Evolutionary conservation across 1,140 invertebrate genomes (phyloP).

Genomic region (Aphelenchoides fujianensis): DNA sequence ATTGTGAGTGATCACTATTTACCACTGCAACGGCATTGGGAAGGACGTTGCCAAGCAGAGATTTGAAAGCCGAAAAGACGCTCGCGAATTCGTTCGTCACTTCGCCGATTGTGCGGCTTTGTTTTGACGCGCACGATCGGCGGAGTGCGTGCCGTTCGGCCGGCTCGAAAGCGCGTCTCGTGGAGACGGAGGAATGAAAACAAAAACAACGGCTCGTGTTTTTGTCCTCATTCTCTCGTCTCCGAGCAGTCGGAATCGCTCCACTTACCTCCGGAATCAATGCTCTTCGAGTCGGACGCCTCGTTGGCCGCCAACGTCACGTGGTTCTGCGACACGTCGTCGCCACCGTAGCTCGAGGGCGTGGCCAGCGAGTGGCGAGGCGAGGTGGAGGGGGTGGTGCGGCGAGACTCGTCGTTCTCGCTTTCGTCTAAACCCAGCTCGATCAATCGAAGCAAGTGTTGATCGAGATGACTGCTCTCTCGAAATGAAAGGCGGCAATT

Average conservation of each 20-base stretch:
- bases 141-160: neutral
- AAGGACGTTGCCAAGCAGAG: conserved; percentile 13
- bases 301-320: conserved; percentile 24
- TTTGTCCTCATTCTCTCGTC: neutral
- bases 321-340: conserved; percentile 46
- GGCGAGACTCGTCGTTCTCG: conserved; percentile 53
- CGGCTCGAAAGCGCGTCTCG: neutral
- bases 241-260: neutral
- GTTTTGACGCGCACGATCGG: neutral
- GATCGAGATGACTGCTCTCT: neutral
- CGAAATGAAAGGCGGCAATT: neutral
- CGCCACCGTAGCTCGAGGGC: conserved; percentile 58
- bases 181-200: neutral
- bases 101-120: neutral
- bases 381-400: conserved; percentile 59
- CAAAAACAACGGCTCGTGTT: neutral
- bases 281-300: conserved; percentile 46
- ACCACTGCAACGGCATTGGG: conserved; percentile 50
- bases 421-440: conserved; percentile 36
- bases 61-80: neutral
- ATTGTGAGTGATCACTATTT: conserved; percentile 62
- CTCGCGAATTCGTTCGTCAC: neutral
- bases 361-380: conserved; percentile 59
- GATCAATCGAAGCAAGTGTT: too few species aligned
- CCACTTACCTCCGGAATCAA: conserved; percentile 58